Evolutionary conservation across 1,140 invertebrate species (phyloP).

Genomic region (Apolygus lucorum): DNA sequence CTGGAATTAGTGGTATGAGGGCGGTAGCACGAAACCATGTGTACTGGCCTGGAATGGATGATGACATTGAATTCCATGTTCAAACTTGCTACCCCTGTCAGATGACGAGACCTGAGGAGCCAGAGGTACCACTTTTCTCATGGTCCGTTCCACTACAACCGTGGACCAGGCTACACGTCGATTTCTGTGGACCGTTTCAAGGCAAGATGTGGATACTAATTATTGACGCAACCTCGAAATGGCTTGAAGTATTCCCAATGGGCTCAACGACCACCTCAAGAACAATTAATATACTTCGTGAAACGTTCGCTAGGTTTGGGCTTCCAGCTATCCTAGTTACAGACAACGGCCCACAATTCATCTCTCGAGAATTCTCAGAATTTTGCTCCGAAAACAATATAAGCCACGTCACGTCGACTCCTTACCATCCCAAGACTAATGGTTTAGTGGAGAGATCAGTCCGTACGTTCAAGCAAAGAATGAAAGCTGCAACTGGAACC

Average conservation of each 20-base stretch:
- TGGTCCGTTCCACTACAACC: slow-evolving; percentile 21
- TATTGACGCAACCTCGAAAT: slow-evolving; percentile 39
- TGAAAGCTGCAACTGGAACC: too few relatives aligned
- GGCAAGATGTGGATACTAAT: slow-evolving; percentile 27
- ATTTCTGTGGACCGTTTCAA: slow-evolving; percentile 23
- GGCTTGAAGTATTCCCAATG: slow-evolving; percentile 31
- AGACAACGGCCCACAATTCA: background rate
- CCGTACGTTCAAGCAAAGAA: too few relatives aligned
- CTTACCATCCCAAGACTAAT: too few relatives aligned
- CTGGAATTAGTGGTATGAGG: slow-evolving; percentile 47
- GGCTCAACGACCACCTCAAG: background rate
- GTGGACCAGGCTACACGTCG: slow-evolving; percentile 31
- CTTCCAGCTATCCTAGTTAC: background rate
- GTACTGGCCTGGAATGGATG: slow-evolving; percentile 46
- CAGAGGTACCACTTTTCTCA: slow-evolving; percentile 18
- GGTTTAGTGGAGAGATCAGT: too few relatives aligned
- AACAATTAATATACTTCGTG: background rate
- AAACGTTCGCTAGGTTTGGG: background rate
- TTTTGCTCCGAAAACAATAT: background rate
- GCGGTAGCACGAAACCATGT: slow-evolving; percentile 42
- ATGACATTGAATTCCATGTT: slow-evolving; percentile 40
- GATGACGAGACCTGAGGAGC: slow-evolving; percentile 23
- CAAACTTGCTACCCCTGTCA: slow-evolving; percentile 42
- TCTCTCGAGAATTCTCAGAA: background rate
- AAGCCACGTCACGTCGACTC: background rate